Base-by-base conservation (phyloP, 2,888 invertebrate genomes). In the Pyrocoelia pectoralis region DNA sequence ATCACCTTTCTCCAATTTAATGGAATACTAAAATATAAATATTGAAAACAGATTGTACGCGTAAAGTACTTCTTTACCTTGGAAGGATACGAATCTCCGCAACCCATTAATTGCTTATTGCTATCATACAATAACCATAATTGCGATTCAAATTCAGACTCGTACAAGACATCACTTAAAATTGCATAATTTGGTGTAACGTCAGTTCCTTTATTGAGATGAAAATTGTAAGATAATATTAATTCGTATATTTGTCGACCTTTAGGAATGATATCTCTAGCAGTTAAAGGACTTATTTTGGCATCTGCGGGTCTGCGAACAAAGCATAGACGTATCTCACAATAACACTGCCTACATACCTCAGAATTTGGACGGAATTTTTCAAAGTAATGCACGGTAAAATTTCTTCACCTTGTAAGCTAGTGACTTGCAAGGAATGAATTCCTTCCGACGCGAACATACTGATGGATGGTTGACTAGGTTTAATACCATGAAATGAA, bases 41-140 rank as follows among this genome's bases (percentile, higher is more conserved):
- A 68, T 67, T 68, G 68, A 58, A 29, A 51, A 28, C 24, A 48
- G 9, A 6, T 53, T n/a, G n/a, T n/a, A n/a, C n/a, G n/a, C n/a
- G n/a, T n/a, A n/a, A n/a, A n/a, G n/a, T n/a, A n/a, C n/a, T n/a
- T n/a, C n/a, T n/a, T 81, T 81, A 92, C 92, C 83, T 91, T 91
- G 15, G 87, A 86, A 0, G 96, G 93, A 80, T 93, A 96, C 1
- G 97, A 95, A 81, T 97, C 97, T 0, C 97, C 97, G 66, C 90
- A 88, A 53, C 88, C 88, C 73, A 97, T 80, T 59, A 92, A 86
- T 76, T 94, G 92, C 82, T 98, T 98, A 81, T 94, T 94, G 60
- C 85, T 83, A 81, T 97, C 96, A 83, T 92, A 98, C 65, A 98
- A 67, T 92, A 97, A 94, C 97, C 98, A 98, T 80, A 98, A 85